phyloP scores from a whole-genome alignment of 2,113 vertebrate species.

The Empidonax traillii region DNA sequence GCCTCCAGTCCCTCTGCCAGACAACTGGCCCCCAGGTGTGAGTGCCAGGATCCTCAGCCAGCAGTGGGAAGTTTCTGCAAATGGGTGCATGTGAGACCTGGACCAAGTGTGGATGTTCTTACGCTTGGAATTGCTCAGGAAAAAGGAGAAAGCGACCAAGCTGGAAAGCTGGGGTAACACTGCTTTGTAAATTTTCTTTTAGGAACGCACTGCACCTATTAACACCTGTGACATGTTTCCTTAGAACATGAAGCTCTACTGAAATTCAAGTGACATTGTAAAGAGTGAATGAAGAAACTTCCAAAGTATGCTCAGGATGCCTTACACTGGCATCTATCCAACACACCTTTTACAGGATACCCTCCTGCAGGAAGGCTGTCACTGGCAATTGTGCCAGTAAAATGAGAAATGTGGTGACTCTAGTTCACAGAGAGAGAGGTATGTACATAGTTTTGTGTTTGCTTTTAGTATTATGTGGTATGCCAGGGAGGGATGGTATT shows the following conservation, averaged over 20 bases:
- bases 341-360: not conserved
- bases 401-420: not conserved
- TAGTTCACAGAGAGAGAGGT: not conserved
- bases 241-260: not conserved
- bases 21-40: not conserved
- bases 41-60: not conserved
- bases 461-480: not conserved
- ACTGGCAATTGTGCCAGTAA: not conserved
- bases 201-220: not conserved
- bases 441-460: not conserved
- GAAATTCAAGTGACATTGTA: not conserved
- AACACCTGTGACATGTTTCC: not conserved
- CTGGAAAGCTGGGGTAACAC: fast-evolving
- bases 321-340: not conserved
- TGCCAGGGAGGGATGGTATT: fast-evolving
- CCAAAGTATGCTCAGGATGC: not conserved
- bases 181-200: not conserved
- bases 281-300: not conserved
- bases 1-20: fast-evolving
- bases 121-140: not conserved
- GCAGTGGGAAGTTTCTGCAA: not conserved
- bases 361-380: not conserved
- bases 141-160: not conserved
- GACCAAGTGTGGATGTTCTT: not conserved
- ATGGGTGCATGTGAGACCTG: not conserved